A percentile compares a stretch with the other conserved stretches of the same genome.
Evolutionary conservation across 2,797 vertebrate genomes (phyloP).

Genomic region (Arrhamphus sclerolepis): DNA sequence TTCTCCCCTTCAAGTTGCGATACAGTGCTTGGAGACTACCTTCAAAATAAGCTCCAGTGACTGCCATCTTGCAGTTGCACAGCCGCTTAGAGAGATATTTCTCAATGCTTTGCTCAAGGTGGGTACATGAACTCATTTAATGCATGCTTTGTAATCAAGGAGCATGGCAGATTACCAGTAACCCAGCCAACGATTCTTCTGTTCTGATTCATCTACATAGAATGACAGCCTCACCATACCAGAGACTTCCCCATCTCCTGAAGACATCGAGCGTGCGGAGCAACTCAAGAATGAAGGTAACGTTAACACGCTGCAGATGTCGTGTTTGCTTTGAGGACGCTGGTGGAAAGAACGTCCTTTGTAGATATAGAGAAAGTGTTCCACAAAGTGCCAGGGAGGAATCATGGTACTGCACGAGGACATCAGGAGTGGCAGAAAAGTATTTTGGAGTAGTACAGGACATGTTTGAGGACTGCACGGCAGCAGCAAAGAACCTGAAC

Average conservation of each 20-base stretch:
- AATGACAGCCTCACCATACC: conserved; percentile 86
- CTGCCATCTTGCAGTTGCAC: conserved; percentile 87
- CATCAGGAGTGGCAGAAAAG: no score
- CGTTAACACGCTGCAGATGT: not conserved
- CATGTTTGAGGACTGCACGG: no score
- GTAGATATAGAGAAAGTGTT: no score
- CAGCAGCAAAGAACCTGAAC: no score
- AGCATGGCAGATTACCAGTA: no score
- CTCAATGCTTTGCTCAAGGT: conserved; percentile 91
- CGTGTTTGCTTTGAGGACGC: no score
- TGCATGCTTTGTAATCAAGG: no score
- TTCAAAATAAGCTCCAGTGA: conserved; percentile 94
- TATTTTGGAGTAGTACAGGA: no score
- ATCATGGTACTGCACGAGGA: no score
- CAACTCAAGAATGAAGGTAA: conserved; percentile 97
- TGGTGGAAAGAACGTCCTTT: no score
- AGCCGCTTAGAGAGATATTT: conserved; percentile 92
- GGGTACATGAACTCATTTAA: conserved; percentile 16
- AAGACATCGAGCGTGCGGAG: conserved; percentile 90
- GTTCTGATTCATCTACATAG: conserved; percentile 62
- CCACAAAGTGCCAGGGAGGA: no score
- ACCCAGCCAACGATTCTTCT: no score
- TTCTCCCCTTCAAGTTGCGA: conserved; percentile 83
- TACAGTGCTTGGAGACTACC: conserved; percentile 97
- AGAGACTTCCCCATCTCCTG: conserved; percentile 83